These are phyloP conservation scores for Pristiophorus japonicus DNA, from an alignment of 2,113 vertebrate genomes.

Conservation along the genomic window DNA sequence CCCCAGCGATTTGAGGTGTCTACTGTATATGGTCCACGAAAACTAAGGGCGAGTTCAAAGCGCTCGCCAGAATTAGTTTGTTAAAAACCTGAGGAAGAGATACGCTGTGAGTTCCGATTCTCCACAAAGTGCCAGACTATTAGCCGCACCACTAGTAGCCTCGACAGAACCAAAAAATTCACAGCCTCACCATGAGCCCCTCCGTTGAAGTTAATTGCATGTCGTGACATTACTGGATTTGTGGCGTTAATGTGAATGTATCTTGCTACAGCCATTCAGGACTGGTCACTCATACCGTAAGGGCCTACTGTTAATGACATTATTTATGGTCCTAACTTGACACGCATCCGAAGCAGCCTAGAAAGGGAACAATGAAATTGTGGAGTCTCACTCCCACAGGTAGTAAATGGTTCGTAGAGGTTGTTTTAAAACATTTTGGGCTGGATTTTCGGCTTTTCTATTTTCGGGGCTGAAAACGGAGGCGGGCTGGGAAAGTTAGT, in stretches of 20 bases:
- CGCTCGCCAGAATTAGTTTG: neutral
- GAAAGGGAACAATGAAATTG: neutral
- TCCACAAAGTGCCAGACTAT: neutral
- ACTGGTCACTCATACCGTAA: neutral
- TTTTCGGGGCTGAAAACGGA: no score
- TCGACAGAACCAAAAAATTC: neutral
- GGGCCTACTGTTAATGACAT: neutral
- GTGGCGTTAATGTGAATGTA: neutral
- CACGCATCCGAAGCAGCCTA: neutral
- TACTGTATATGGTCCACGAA: no score
- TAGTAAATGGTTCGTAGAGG: neutral
- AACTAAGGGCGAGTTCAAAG: neutral
- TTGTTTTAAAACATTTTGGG: neutral
- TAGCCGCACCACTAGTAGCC: no score
- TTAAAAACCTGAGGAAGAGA: neutral
- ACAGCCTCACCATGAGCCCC: neutral
- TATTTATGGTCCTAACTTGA: neutral
- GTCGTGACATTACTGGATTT: neutral
- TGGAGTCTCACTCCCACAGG: neutral
- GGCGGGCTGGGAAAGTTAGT: no score
- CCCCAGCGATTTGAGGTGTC: no score
- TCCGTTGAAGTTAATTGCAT: neutral
- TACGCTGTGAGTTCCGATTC: neutral
- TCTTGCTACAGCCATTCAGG: neutral
- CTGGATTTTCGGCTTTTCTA: no score